Conservation (phyloP, 2,888 invertebrate genomes). For the Philereme transversata region DNA sequence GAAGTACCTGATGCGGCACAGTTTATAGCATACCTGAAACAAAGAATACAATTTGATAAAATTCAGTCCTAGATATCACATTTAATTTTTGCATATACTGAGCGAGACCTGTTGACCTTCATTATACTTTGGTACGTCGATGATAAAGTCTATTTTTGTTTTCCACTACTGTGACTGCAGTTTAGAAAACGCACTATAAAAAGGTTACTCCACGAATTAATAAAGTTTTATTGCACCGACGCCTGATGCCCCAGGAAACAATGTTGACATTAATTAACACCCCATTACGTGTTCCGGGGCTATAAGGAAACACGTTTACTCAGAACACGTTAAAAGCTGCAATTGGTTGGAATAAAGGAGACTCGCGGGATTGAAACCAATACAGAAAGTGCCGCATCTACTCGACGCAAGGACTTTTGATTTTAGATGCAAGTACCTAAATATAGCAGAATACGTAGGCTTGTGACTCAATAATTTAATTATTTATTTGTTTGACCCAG, state of each 20-base stretch:
- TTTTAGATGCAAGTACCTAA: too few relatives aligned
- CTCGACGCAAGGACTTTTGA: not conserved
- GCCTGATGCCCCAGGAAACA: conserved; percentile 9
- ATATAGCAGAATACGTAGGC: too few relatives aligned
- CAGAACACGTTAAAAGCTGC: conserved; percentile 10
- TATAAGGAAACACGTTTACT: conserved; percentile 18
- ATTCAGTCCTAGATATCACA: too few relatives aligned
- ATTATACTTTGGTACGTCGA: too few relatives aligned
- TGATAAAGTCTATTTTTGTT: too few relatives aligned
- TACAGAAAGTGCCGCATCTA: conserved; percentile 7
- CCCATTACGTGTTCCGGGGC: conserved; percentile 23
- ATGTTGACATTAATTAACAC: conserved; percentile 33
- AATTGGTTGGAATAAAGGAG: conserved; percentile 4
- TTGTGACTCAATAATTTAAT: too few relatives aligned
- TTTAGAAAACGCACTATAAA: too few relatives aligned
- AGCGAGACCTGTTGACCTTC: too few relatives aligned
- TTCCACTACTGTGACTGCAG: too few relatives aligned
- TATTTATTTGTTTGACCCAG: too few relatives aligned
- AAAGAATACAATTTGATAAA: not conserved
- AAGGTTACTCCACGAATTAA: not conserved
- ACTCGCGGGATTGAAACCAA: conserved; percentile 8
- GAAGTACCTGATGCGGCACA: not conserved
- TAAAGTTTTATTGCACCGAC: not conserved
- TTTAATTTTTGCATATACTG: too few relatives aligned
- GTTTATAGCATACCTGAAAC: conserved; percentile 12